These are phyloP conservation scores for Macrophya alboannulata DNA, from an alignment of 2,888 invertebrate species.

Conservation along the genomic window DNA sequence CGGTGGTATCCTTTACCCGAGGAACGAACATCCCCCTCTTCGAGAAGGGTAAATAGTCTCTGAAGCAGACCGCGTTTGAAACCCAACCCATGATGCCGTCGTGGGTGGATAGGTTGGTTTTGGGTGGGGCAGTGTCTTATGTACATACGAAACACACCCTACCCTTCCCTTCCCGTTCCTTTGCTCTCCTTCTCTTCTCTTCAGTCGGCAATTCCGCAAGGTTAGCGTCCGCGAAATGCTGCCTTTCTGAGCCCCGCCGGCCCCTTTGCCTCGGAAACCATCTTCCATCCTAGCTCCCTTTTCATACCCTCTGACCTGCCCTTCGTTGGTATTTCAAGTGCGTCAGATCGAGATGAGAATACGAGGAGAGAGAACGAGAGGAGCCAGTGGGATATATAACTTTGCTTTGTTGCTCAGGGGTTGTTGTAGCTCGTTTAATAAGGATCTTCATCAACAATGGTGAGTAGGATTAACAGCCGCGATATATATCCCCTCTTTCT, in stretches of 20 bases:
- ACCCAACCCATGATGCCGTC: constrained; percentile 56
- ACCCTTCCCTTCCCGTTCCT: not conserved
- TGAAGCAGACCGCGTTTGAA: constrained; percentile 57
- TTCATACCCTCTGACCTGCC: constrained; percentile 46
- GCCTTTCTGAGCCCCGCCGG: not conserved
- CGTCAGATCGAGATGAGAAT: constrained; percentile 17
- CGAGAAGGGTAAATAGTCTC: constrained; percentile 55
- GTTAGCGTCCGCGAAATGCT: constrained; percentile 50
- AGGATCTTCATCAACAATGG: constrained; percentile 29
- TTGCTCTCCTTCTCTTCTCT: not conserved
- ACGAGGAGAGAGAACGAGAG: constrained; percentile 8
- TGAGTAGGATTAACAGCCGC: not conserved
- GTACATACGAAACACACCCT: constrained; percentile 37
- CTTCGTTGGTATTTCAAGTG: constrained; percentile 53
- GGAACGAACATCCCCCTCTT: not conserved
- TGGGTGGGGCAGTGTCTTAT: constrained; percentile 39
- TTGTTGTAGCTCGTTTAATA: constrained; percentile 33
- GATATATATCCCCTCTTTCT: not conserved
- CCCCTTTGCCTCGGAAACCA: not conserved
- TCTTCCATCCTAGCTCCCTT: not conserved
- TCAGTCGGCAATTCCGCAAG: constrained; percentile 39
- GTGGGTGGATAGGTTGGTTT: constrained; percentile 31
- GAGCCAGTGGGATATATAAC: not conserved
- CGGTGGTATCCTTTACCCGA: constrained; percentile 42
- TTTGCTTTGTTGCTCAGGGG: constrained; percentile 24